These are phyloP conservation scores for Chaetodon auriga DNA, from an alignment of 2,113 vertebrate species.

Conservation along the genomic window DNA sequence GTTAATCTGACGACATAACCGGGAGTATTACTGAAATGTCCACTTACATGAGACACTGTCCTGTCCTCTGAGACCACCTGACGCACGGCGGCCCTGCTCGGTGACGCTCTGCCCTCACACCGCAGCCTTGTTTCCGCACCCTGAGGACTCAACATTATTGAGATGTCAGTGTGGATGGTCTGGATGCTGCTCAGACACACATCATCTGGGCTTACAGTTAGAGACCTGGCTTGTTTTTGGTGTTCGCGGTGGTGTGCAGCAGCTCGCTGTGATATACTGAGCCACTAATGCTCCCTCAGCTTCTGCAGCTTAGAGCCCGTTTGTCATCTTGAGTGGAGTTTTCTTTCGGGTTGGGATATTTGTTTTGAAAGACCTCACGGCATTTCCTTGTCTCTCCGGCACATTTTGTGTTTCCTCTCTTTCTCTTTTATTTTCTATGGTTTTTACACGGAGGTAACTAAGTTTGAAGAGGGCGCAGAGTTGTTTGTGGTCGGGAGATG, in stretches of 20 bases:
- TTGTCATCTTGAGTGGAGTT: constrained; percentile 38
- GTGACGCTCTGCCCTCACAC: constrained; percentile 11
- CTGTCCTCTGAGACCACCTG: background rate
- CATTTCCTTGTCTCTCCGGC: constrained; percentile 5
- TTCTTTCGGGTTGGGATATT: constrained; percentile 32
- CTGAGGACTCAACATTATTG: constrained; percentile 23
- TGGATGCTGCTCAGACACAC: constrained; percentile 34
- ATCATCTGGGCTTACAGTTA: constrained; percentile 29
- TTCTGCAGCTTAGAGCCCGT: constrained; percentile 25
- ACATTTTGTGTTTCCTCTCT: constrained; percentile 28
- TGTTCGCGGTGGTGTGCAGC: constrained; percentile 25
- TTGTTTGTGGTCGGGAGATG: background rate
- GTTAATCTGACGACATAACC: background rate
- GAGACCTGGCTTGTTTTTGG: constrained; percentile 16
- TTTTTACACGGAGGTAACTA: constrained; percentile 21
- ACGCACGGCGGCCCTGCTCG: constrained; percentile 2
- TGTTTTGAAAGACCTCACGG: constrained; percentile 14
- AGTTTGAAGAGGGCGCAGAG: background rate
- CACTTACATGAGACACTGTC: background rate
- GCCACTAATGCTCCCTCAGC: background rate
- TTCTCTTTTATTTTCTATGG: constrained; percentile 12
- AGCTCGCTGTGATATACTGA: constrained; percentile 33
- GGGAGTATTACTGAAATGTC: constrained; percentile 5
- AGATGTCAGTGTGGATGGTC: constrained; percentile 34
- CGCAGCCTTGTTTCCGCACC: background rate